These are phyloP conservation scores for Clarias batrachus DNA, from an alignment of 2,113 vertebrate genomes.

Conservation along the genomic window DNA sequence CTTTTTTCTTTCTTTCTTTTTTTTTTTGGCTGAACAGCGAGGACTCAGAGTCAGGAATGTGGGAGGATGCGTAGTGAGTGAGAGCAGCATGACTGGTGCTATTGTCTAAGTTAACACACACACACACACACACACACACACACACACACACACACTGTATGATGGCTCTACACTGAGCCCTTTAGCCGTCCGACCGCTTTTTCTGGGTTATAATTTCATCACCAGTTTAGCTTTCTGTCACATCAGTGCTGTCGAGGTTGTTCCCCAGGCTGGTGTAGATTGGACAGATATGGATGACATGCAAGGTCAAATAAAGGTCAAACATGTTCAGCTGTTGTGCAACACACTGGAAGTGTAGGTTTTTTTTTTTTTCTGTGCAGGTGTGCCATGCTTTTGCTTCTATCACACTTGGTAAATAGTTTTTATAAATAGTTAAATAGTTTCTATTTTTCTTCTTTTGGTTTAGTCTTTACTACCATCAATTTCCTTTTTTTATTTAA, in stretches of 20 bases:
- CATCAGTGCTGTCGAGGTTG: not conserved
- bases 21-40: constrained; percentile 10
- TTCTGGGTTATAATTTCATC: not conserved
- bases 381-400: not conserved
- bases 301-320: not conserved
- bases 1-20: no score
- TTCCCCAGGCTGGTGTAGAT: not conserved
- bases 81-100: constrained; percentile 12
- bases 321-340: not conserved
- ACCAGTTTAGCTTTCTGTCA: not conserved
- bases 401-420: not conserved
- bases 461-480: not conserved
- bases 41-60: constrained; percentile 4
- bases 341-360: not conserved
- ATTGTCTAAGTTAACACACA: constrained; percentile 24
- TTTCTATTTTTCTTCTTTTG: not conserved
- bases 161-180: not conserved
- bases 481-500: not conserved
- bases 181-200: not conserved
- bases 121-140: constrained; percentile 10
- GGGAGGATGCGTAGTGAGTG: constrained; percentile 6
- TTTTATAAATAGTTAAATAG: no score
- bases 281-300: not conserved
- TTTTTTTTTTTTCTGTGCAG: no score
- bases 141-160: not conserved